These are phyloP conservation scores for Simalia tracyae DNA, from an alignment of 2,797 vertebrate species.

Conservation along the genomic window DNA sequence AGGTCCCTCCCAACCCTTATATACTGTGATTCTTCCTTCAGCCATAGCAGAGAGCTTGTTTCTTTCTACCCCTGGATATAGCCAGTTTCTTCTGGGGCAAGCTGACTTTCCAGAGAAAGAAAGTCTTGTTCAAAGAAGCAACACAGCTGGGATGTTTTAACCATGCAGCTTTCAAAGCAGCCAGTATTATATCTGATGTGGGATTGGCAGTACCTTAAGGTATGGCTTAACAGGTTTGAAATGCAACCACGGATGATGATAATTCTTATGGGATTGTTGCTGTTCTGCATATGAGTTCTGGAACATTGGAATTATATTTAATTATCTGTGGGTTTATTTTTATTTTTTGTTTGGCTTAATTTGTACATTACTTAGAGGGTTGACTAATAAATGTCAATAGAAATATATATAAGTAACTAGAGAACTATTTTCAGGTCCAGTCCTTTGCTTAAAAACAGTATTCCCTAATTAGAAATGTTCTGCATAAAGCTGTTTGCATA, in stretches of 20 bases:
- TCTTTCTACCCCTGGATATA: constrained; percentile 67
- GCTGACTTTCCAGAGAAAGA: constrained; percentile 72
- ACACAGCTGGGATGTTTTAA: constrained; percentile 80
- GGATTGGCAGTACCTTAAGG: constrained; percentile 63
- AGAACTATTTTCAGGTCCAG: neutral
- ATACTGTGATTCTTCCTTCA: constrained; percentile 36
- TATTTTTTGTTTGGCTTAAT: neutral
- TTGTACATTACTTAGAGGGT: neutral
- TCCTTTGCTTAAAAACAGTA: neutral
- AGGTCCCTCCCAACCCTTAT: neutral
- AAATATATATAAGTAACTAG: no score
- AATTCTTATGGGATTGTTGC: neutral
- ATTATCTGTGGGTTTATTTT: neutral
- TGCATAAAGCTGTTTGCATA: constrained; percentile 6
- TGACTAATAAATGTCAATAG: neutral
- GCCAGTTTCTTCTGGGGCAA: constrained; percentile 80
- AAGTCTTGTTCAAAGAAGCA: constrained; percentile 78
- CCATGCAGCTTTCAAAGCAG: constrained; percentile 50
- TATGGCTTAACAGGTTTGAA: constrained; percentile 79
- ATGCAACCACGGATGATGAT: neutral
- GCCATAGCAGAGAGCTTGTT: constrained; percentile 74
- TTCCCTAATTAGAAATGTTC: neutral
- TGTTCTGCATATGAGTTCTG: neutral
- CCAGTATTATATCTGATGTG: constrained; percentile 66
- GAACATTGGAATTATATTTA: neutral